phyloP scores from a whole-genome alignment of 2,888 invertebrate species.

The Andrena haemorrhoa region DNA sequence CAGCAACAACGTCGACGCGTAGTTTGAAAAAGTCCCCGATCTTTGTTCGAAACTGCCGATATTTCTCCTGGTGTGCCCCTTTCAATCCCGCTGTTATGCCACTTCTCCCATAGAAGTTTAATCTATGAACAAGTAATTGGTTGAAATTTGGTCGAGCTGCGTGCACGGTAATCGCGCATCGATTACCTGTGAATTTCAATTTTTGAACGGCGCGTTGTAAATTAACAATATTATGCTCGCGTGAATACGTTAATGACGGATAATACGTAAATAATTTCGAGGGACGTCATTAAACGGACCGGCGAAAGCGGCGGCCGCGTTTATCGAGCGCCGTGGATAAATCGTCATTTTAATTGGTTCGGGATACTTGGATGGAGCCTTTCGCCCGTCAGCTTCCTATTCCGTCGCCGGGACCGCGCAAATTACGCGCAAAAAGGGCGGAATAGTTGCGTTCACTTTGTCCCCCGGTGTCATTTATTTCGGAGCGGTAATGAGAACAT shows the following conservation, averaged over 20 bases:
- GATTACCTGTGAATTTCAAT: conserved; percentile 31
- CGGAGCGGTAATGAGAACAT: conserved; percentile 64
- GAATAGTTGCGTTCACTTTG: conserved; percentile 55
- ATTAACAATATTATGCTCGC: conserved; percentile 40
- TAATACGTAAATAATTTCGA: conserved; percentile 45
- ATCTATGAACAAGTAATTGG: conserved; percentile 8
- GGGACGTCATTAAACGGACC: conserved; percentile 34
- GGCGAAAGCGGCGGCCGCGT: conserved; percentile 4
- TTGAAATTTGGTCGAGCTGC: neutral
- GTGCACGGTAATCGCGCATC: neutral
- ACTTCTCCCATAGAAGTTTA: neutral
- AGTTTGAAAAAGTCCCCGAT: no score
- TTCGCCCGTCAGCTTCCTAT: conserved; percentile 16
- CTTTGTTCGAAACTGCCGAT: no score
- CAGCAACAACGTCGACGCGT: no score
- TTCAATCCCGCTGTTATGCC: neutral
- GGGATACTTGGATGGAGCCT: neutral
- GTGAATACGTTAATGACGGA: conserved; percentile 38
- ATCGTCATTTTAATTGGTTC: conserved; percentile 43
- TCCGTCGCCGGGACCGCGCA: conserved; percentile 41
- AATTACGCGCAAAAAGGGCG: conserved; percentile 15
- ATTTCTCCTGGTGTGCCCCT: neutral
- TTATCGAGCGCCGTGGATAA: conserved; percentile 31
- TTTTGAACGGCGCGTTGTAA: conserved; percentile 26
- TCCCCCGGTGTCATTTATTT: conserved; percentile 63